Evolutionary conservation across 1,140 invertebrate species (phyloP).

Genomic region (Drusus annulatus): DNA sequence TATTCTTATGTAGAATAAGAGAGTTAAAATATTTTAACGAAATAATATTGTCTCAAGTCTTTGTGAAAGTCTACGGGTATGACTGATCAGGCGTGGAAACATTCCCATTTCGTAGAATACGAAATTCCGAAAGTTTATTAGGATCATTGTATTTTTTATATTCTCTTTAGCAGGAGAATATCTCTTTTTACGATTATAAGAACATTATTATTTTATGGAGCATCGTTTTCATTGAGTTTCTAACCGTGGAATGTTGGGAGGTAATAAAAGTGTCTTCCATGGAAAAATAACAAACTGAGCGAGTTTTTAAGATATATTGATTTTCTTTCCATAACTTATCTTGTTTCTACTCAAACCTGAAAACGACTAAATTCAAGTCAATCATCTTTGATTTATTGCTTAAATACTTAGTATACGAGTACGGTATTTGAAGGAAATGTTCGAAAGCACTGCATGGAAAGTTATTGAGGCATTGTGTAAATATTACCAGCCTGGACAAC

Average conservation of each 20-base stretch:
- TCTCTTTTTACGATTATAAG: slow-evolving; percentile 23
- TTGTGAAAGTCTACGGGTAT: background rate
- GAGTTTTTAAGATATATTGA: background rate
- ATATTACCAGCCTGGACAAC: too few species aligned
- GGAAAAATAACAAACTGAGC: background rate
- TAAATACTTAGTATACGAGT: too few species aligned
- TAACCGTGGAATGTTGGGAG: slow-evolving; percentile 3
- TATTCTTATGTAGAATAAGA: background rate
- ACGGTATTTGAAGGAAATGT: too few species aligned
- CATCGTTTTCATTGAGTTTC: slow-evolving; percentile 19
- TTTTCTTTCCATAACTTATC: background rate
- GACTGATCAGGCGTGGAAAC: slow-evolving; percentile 4
- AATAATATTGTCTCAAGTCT: background rate
- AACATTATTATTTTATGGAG: slow-evolving; percentile 18
- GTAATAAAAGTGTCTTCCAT: background rate
- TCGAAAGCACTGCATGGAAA: too few species aligned
- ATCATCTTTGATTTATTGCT: too few species aligned
- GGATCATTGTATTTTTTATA: slow-evolving; percentile 22
- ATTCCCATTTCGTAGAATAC: slow-evolving; percentile 1
- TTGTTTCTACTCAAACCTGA: too few species aligned
- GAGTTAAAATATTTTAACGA: background rate
- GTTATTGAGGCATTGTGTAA: too few species aligned
- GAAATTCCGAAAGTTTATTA: slow-evolving; percentile 19
- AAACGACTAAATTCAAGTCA: too few species aligned
- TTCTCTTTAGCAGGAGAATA: slow-evolving; percentile 1